phyloP scores from a whole-genome alignment of 2,797 vertebrate species.

The Tenualosa thibaudeaui region DNA sequence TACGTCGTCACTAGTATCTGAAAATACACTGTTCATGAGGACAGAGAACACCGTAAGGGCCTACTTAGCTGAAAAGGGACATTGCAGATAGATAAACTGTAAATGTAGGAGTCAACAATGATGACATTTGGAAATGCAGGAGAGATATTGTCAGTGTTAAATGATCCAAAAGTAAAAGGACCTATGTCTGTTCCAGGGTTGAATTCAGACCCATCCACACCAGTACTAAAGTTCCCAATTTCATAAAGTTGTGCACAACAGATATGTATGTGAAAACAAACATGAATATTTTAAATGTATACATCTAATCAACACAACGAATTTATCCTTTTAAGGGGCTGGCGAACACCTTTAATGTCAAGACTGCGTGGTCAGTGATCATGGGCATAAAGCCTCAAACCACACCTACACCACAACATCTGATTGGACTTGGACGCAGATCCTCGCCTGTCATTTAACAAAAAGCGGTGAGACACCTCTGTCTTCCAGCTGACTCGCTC shows the following conservation, averaged over 20 bases:
- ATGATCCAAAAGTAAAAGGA: constrained; percentile 14
- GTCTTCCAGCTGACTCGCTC: constrained; percentile 51
- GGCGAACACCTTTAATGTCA: constrained; percentile 51
- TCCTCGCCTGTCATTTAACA: constrained; percentile 70
- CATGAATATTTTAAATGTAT: not conserved
- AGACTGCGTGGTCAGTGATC: constrained; percentile 40
- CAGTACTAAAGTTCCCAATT: not conserved
- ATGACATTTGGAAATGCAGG: constrained; percentile 43
- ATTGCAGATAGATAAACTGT: constrained; percentile 43
- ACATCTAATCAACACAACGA: not conserved
- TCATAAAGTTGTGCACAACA: not conserved
- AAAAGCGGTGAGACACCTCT: constrained; percentile 56
- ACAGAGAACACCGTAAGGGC: constrained; percentile 50
- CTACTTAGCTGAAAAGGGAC: constrained; percentile 44
- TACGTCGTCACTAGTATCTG: constrained; percentile 57
- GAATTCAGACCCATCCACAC: not conserved
- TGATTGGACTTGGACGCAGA: constrained; percentile 76
- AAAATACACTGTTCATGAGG: constrained; percentile 49
- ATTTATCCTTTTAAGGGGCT: constrained; percentile 53
- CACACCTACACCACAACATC: constrained; percentile 71
- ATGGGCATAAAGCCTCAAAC: constrained; percentile 58
- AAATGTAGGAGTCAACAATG: constrained; percentile 45
- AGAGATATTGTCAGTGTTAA: not conserved
- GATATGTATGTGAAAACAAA: not conserved
- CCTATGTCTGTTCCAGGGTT: not conserved